Base-by-base conservation (phyloP, 2,113 vertebrate genomes). In the Hymenochirus boettgeri region DNA sequence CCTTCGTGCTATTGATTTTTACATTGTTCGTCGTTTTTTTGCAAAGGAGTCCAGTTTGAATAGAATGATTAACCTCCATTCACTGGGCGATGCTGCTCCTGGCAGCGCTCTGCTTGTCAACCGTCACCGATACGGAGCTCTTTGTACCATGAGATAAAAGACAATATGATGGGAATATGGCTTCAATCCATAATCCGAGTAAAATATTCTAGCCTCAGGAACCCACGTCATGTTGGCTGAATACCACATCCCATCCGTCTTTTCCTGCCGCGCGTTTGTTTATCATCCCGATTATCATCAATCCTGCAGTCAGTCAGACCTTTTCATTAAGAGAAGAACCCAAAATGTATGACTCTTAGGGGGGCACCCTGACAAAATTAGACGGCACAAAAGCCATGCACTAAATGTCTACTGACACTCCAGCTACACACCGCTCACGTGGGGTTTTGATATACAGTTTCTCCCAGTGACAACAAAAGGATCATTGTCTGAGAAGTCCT, bases 221-320 rank as follows among this genome's bases (percentile, higher is more conserved):
- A 8, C 11, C 4, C 31, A 39, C 17, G 45, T 66, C 55, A 37
- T 10, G 21, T 37, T 19, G 23, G 47, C 31, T 39, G 45, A n/a
- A n/a, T n/a, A n/a, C n/a, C n/a, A n/a, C n/a, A 37, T 59, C 27
- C 55, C 64, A 67, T 67, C 24, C 47, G 59, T 67, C 64, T n/a
- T 67, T 59, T 22, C 55, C 46, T 9, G 64, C 22, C 46, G n/a
- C n/a, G n/a, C 51, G 31, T 19, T n/a, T 23, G 27, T 67, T 67
- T 52, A 65, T 65, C 54, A 42, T 58, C n/a, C n/a, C n/a, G n/a
- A n/a, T n/a, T n/a, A n/a, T n/a, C n/a, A n/a, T n/a, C n/a, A n/a
- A n/a, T n/a, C 35, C 31, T 58, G 33, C 55, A 51, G 46, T 59
- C 55, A 42, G 61, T 35, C 53, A 33, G 9, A n/a, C n/a, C n/a